Conservation (phyloP, 2,797 vertebrate species). For the Siniperca scherzeri region DNA sequence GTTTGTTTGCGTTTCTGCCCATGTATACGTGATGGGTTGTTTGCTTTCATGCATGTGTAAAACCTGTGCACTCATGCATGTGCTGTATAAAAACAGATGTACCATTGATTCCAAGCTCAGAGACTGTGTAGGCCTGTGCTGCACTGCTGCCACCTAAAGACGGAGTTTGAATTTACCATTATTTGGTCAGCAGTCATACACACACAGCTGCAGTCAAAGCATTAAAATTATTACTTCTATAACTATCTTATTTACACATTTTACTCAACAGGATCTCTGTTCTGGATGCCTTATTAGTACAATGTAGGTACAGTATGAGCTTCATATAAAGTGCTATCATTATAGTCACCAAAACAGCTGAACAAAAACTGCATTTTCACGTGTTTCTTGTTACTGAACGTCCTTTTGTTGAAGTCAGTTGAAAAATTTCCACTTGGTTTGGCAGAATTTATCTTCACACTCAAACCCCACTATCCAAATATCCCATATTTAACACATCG, state of each 20-base stretch:
- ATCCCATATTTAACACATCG: neutral
- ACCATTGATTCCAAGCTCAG: neutral
- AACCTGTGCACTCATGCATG: conserved; percentile 45
- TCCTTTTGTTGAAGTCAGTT: neutral
- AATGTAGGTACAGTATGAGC: neutral
- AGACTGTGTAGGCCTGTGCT: conserved; percentile 20
- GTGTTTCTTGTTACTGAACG: neutral
- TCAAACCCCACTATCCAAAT: neutral
- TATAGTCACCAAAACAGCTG: neutral
- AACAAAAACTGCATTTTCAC: neutral
- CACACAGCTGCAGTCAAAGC: neutral
- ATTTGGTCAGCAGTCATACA: neutral
- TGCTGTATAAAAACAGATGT: conserved; percentile 31
- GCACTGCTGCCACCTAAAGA: conserved; percentile 78
- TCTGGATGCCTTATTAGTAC: neutral
- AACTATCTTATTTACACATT: neutral
- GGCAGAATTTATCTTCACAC: neutral
- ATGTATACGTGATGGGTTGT: conserved; percentile 52
- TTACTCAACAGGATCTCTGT: neutral
- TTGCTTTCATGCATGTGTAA: conserved; percentile 46
- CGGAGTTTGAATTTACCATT: conserved; percentile 23
- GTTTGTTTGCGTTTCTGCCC: conserved; percentile 50
- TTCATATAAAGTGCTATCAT: neutral
- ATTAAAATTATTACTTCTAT: neutral
- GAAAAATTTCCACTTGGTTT: neutral